A percentile compares a stretch with the other conserved stretches of the same genome.
Evolutionary conservation across 2,113 vertebrate species (phyloP).

Genomic region (Hymenochirus boettgeri): DNA sequence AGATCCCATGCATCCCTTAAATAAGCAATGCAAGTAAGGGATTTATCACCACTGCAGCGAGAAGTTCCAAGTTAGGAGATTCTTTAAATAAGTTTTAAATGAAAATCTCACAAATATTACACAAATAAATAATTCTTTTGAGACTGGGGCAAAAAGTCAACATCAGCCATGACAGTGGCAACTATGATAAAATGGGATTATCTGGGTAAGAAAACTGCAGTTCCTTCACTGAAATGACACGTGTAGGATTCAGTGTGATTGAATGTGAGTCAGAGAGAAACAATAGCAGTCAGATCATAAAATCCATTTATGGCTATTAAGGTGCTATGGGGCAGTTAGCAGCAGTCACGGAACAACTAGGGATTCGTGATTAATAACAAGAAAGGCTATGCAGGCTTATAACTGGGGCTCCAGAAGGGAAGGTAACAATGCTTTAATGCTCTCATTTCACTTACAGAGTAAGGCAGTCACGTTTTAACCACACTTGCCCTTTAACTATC

Average conservation of each 20-base stretch:
- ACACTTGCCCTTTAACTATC: background rate
- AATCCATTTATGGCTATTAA: constrained; percentile 54
- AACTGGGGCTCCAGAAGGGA: constrained; percentile 12
- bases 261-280: constrained; percentile 41
- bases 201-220: no score
- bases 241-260: constrained; percentile 22
- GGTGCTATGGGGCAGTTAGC: constrained; percentile 49
- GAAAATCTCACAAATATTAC: no score
- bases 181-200: no score
- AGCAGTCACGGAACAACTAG: constrained; percentile 47
- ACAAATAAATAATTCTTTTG: no score
- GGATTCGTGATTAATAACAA: constrained; percentile 53
- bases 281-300: constrained; percentile 45
- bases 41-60: no score
- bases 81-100: no score
- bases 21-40: no score
- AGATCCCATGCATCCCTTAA: no score
- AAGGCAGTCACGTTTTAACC: background rate
- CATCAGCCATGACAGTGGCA: no score
- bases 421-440: constrained; percentile 5
- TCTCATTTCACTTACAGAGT: background rate
- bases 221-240: background rate
- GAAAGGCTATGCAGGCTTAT: constrained; percentile 35
- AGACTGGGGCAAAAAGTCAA: no score
- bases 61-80: no score